phyloP scores from a whole-genome alignment of 1,140 invertebrate species.

The Bombus breviceps region DNA sequence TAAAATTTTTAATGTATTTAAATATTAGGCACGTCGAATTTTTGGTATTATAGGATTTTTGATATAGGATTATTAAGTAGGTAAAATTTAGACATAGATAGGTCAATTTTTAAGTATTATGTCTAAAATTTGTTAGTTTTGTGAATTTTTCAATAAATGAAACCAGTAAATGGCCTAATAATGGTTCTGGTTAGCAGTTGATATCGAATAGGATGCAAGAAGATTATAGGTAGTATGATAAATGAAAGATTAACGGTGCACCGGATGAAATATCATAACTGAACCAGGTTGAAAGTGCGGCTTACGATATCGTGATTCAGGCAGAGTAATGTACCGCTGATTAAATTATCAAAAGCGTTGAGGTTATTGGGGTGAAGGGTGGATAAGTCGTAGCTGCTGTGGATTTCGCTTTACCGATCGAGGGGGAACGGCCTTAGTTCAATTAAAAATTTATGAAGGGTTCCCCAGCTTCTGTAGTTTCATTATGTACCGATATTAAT shows the following conservation, averaged over 20 bases:
- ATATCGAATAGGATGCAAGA: neutral
- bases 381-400: slow-evolving; percentile 31
- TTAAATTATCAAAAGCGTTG: slow-evolving; percentile 56
- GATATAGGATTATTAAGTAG: no score
- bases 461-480: slow-evolving; percentile 15
- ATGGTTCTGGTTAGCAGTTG: no score
- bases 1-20: no score
- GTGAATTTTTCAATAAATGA: neutral
- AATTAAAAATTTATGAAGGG: slow-evolving; percentile 57
- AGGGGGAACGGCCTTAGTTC: slow-evolving; percentile 16
- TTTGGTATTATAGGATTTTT: neutral
- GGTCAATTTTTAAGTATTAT: no score
- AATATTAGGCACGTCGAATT: neutral
- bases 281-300: neutral
- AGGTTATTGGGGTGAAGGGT: slow-evolving; percentile 51
- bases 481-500: slow-evolving; percentile 51
- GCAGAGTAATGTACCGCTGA: slow-evolving; percentile 41
- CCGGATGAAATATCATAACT: slow-evolving; percentile 8
- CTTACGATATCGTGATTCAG: slow-evolving; percentile 24
- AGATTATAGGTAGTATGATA: neutral
- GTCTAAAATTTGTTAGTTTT: no score
- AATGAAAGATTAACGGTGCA: neutral
- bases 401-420: slow-evolving; percentile 40
- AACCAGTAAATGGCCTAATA: neutral
- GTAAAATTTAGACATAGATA: no score